A percentile compares a stretch with the other conserved stretches of the same genome.
Conservation (phyloP, 2,888 invertebrate species). For the Schizaphis graminum region DNA sequence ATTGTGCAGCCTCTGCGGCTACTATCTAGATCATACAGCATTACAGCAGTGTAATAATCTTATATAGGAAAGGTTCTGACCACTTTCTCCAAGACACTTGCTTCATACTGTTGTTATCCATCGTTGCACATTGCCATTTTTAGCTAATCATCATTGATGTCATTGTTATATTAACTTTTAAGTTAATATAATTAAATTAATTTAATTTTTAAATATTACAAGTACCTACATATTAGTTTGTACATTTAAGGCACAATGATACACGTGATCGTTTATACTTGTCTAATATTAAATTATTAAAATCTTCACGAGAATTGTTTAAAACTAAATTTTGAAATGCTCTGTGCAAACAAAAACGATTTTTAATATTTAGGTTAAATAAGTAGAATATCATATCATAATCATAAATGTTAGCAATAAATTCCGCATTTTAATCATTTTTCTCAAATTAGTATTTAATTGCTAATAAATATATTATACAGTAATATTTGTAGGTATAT, state of each 20-base stretch:
- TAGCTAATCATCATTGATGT: conserved; percentile 55
- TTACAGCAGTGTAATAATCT: conserved; percentile 50
- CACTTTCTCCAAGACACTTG: conserved; percentile 63
- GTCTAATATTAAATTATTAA: not conserved
- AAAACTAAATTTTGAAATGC: not conserved
- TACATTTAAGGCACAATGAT: not conserved
- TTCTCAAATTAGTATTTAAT: not conserved
- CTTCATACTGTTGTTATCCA: conserved; percentile 56
- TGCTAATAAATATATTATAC: not conserved
- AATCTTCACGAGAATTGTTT: not conserved
- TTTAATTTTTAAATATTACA: not conserved
- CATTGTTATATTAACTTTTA: conserved; percentile 25
- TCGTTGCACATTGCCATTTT: conserved; percentile 62
- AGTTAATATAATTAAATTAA: not conserved
- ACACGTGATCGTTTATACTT: not conserved
- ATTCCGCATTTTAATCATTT: not conserved
- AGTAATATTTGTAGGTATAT: conserved; percentile 8
- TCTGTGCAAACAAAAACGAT: not conserved
- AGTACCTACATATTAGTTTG: not conserved
- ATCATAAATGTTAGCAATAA: not conserved
- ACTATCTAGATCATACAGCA: conserved; percentile 55
- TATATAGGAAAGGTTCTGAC: conserved; percentile 61
- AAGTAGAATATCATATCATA: not conserved
- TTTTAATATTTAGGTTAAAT: not conserved
- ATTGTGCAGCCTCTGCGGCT: conserved; percentile 51